phyloP scores from a whole-genome alignment of 1,140 invertebrate species.

The Stegodyphus dumicola region DNA sequence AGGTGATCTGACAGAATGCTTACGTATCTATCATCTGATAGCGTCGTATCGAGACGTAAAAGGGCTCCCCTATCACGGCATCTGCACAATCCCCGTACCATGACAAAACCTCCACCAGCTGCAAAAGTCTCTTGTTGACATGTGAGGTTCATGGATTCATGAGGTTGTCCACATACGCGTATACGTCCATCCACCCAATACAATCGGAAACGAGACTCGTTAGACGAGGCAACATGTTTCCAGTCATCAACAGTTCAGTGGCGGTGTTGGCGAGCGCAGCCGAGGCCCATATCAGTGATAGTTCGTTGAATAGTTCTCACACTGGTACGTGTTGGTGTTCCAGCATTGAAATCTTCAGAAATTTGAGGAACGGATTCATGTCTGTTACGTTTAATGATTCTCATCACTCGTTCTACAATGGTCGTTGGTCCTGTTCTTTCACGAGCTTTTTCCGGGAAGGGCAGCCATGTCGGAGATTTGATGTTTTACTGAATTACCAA shows the following conservation, averaged over 20 bases:
- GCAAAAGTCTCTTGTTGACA: not conserved
- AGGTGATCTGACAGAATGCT: not conserved
- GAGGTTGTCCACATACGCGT: not conserved
- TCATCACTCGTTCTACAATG: not conserved
- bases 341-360: not conserved
- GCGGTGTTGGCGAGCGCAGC: not conserved
- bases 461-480: not conserved
- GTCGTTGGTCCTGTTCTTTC: not conserved
- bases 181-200: not conserved
- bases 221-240: not conserved
- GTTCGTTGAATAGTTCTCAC: not conserved
- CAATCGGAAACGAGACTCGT: constrained; percentile 9
- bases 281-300: not conserved
- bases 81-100: not conserved
- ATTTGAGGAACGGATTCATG: not conserved
- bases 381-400: not conserved
- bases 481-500: not conserved
- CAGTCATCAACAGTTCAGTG: not conserved
- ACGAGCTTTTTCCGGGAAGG: not conserved
- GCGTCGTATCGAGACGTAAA: not conserved
- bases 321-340: not conserved
- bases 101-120: not conserved
- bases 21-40: not conserved
- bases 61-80: not conserved
- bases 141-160: not conserved